Base-by-base conservation (phyloP, 2,113 vertebrate genomes). In the Chrysemys picta region DNA sequence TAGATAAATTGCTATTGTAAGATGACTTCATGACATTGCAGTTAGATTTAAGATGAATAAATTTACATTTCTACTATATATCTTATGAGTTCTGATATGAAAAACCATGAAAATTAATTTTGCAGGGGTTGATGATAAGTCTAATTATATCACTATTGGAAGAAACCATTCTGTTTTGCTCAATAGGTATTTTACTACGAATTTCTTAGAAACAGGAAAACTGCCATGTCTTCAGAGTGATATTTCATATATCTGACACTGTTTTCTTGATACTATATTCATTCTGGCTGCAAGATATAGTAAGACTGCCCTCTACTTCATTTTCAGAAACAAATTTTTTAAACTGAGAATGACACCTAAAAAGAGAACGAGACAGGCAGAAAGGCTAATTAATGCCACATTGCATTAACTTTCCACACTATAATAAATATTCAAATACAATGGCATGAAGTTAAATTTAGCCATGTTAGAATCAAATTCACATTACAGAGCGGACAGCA, bases 331-430 rank as follows among this genome's bases (percentile, higher is more conserved):
- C 93, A 94, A 97, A 98, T 97, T 96, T 96, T 96, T 97, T 96
- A 97, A 96, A 95, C 92, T 93, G 94, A 97, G 95, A 98, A 96
- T 94, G 97, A 97, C 97, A 97, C 96, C 94, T 95, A 93, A 96
- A 98, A 98, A 95, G 96, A 95, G 97, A 96, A 97, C 91, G 88
- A 90, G 97, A 96, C 96, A 96, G 97, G 94, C 96, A 97, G 97
- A 94, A 96, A 97, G 96, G 96, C 96, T 97, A 98, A 98, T 98
- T 97, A 97, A 97, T 97, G 97, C 97, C 96, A 97, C 83, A 88
- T 93, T 91, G 97, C 97, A 97, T 98, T 98, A 97, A 97, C 83
- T 98, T 97, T 98, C 97, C 82, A 81, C 94, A 92, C 97, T 86
- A 88, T 94, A 95, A 97, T 96, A 97, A 97, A 98, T 96, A 98